Percentiles rank a stretch among this genome's conserved stretches.
Conservation (phyloP, 2,888 invertebrate genomes). For the Amiota mariae region DNA sequence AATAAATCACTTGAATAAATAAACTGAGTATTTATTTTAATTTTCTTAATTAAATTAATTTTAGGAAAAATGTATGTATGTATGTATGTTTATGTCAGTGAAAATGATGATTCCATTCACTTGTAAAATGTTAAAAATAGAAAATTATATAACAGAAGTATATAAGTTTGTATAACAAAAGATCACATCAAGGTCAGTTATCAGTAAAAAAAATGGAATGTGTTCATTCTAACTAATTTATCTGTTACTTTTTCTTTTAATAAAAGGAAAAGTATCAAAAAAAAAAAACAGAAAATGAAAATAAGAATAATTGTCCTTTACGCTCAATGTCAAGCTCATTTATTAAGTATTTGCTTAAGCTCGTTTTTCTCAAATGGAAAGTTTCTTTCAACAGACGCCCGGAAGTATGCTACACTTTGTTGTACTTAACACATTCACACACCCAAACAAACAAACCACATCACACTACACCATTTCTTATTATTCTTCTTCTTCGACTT, state of each 20-base stretch:
- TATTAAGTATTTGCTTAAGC: background rate
- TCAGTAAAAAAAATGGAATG: background rate
- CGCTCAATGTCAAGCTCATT: slow-evolving; percentile 16
- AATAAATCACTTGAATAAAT: too few species aligned
- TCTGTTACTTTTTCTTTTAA: background rate
- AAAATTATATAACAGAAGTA: too few species aligned
- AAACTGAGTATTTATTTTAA: too few species aligned
- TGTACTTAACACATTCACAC: background rate
- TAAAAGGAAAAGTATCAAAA: background rate
- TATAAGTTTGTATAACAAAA: too few species aligned
- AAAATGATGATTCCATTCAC: too few species aligned
- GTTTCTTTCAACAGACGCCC: background rate
- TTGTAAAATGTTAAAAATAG: too few species aligned
- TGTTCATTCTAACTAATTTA: background rate
- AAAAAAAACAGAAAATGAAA: background rate
- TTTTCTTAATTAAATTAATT: too few species aligned
- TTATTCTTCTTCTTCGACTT: background rate
- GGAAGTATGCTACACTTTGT: background rate
- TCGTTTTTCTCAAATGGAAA: background rate
- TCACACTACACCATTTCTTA: background rate
- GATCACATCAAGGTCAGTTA: too few species aligned
- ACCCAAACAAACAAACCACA: background rate
- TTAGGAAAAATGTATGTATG: too few species aligned
- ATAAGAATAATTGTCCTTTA: background rate
- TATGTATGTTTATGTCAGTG: too few species aligned